Conservation (phyloP, 2,113 vertebrate species). For the Melanotaenia duboulayi region DNA sequence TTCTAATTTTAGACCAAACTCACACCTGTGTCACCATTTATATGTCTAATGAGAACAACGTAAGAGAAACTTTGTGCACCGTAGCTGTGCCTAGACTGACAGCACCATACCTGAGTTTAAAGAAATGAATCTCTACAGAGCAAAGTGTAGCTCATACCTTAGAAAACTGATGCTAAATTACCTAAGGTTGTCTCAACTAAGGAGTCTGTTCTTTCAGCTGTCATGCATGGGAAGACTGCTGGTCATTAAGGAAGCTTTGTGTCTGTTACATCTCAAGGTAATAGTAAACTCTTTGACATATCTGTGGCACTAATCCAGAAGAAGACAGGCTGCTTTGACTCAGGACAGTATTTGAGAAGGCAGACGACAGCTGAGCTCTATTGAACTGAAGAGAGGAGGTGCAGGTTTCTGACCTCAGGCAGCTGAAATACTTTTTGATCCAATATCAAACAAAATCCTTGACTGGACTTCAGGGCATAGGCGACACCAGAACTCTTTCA, state of each 20-base stretch:
- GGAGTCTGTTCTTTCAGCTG: constrained; percentile 28
- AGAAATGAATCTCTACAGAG: constrained; percentile 11
- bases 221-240: constrained; percentile 10
- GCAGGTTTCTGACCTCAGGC: constrained; percentile 16
- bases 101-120: constrained; percentile 24
- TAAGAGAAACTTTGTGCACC: constrained; percentile 18
- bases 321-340: constrained; percentile 12
- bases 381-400: not conserved
- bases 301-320: constrained; percentile 21
- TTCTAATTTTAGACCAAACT: constrained; percentile 6
- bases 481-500: too few relatives aligned
- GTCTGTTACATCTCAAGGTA: constrained; percentile 25
- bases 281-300: constrained; percentile 24
- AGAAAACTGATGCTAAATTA: not conserved
- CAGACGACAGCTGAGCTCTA: constrained; percentile 16
- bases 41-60: constrained; percentile 49
- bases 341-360: constrained; percentile 10
- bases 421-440: constrained; percentile 1
- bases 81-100: constrained; percentile 45
- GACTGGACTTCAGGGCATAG: not conserved
- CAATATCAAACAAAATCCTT: constrained; percentile 6
- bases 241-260: constrained; percentile 37
- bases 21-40: constrained; percentile 42
- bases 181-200: constrained; percentile 8
- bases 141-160: not conserved